A percentile compares a stretch with the other conserved stretches of the same genome.
phyloP scores from a whole-genome alignment of 2,113 vertebrate genomes.

The Anarrhichthys ocellatus region DNA sequence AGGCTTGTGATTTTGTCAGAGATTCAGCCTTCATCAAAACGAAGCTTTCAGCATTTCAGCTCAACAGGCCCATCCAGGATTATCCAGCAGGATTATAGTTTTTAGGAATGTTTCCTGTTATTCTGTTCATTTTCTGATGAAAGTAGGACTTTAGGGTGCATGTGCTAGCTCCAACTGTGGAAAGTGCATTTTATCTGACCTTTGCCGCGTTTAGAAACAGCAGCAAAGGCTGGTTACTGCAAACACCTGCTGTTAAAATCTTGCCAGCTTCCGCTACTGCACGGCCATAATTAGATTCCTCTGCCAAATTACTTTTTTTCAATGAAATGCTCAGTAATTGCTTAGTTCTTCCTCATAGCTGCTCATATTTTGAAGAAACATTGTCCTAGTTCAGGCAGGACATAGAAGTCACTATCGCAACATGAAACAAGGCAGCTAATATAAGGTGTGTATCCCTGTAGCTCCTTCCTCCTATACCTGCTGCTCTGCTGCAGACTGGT shows the following conservation, averaged over 20 bases:
- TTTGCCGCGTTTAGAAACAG: conserved; percentile 39
- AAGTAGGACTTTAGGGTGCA: conserved; percentile 31
- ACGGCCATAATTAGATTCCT: conserved; percentile 23
- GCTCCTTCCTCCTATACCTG: conserved; percentile 3
- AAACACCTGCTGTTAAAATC: conserved; percentile 42
- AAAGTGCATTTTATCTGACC: conserved; percentile 53
- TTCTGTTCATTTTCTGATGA: conserved; percentile 41
- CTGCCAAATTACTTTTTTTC: conserved; percentile 40
- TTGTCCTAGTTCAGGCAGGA: neutral
- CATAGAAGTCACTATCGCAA: neutral
- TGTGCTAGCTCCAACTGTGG: conserved; percentile 13
- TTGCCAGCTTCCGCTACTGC: conserved; percentile 11
- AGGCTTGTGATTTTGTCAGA: neutral
- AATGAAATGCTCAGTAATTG: conserved; percentile 30
- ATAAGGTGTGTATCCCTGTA: neutral
- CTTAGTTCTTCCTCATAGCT: neutral
- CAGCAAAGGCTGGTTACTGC: conserved; percentile 26
- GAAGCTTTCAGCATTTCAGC: conserved; percentile 22
- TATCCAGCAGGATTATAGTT: conserved; percentile 37
- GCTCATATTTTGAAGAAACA: neutral
- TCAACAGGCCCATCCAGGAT: conserved; percentile 28
- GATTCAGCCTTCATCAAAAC: conserved; percentile 31
- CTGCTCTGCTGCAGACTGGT: conserved; percentile 9
- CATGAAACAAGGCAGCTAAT: conserved; percentile 11
- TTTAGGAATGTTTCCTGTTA: conserved; percentile 35